These are phyloP conservation scores for Drosophila athabasca DNA, from an alignment of 1,140 invertebrate genomes.

Conservation along the genomic window DNA sequence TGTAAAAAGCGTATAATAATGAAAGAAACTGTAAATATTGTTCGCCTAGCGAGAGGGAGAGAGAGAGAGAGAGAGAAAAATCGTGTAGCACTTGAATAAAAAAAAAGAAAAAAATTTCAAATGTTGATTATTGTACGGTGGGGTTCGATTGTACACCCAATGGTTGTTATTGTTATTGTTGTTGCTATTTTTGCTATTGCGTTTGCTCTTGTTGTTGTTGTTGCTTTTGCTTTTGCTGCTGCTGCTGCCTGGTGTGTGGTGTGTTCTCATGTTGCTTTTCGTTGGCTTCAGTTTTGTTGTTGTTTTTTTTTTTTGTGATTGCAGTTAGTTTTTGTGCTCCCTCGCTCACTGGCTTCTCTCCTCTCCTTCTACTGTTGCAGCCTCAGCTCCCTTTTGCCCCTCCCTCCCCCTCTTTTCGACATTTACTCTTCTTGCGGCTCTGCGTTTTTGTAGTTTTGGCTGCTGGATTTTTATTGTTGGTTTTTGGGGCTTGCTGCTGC, in stretches of 20 bases:
- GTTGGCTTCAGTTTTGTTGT: constrained; percentile 32
- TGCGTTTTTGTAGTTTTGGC: neutral
- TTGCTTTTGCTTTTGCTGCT: constrained; percentile 12
- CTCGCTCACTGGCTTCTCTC: neutral
- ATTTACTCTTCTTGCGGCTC: too few species aligned
- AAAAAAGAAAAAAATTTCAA: constrained; percentile 20
- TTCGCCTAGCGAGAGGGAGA: neutral
- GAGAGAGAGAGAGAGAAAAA: constrained; percentile 1
- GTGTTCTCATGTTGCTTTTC: constrained; percentile 31
- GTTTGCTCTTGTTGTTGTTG: constrained; percentile 25
- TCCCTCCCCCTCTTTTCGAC: too few species aligned
- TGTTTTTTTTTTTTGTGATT: constrained; percentile 37
- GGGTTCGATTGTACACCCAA: constrained; percentile 19
- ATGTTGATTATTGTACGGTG: constrained; percentile 39
- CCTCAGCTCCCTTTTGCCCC: too few species aligned
- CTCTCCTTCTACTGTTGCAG: too few species aligned
- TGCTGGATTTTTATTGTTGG: constrained; percentile 47
- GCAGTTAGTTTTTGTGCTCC: constrained; percentile 29
- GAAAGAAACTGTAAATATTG: constrained; percentile 9
- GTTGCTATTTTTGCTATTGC: constrained; percentile 13
- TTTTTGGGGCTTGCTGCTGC: constrained; percentile 14
- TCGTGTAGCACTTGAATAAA: constrained; percentile 28
- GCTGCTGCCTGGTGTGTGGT: constrained; percentile 15
- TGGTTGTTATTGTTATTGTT: constrained; percentile 18
- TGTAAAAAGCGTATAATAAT: constrained; percentile 22